Conservation (phyloP, 2,888 invertebrate genomes). For the Thecophora atra region DNA sequence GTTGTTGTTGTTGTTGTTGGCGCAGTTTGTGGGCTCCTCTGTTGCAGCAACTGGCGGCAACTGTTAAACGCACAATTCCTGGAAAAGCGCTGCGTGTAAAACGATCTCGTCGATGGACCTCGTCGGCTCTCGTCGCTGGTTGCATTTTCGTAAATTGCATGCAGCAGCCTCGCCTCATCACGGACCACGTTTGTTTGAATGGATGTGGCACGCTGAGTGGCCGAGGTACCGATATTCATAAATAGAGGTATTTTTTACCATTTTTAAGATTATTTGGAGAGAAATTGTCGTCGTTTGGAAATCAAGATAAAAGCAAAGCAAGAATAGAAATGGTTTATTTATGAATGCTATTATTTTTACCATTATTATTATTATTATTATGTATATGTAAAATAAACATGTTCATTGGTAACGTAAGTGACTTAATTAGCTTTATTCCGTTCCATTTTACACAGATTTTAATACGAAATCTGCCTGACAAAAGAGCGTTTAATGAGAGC, state of each 20-base stretch:
- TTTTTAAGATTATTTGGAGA: too few relatives aligned
- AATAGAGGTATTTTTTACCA: neutral
- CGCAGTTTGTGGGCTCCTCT: slow-evolving; percentile 13
- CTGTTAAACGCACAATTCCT: slow-evolving; percentile 36
- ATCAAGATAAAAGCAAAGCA: too few relatives aligned
- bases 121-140: slow-evolving; percentile 9
- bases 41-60: slow-evolving; percentile 37
- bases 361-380: too few relatives aligned
- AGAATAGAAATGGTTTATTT: too few relatives aligned
- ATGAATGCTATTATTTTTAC: too few relatives aligned
- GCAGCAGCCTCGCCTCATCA: slow-evolving; percentile 14
- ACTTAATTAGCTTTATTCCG: too few relatives aligned
- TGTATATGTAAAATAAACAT: too few relatives aligned
- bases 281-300: too few relatives aligned
- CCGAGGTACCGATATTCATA: neutral
- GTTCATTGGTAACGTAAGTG: too few relatives aligned
- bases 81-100: slow-evolving; percentile 34
- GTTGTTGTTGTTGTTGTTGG: neutral
- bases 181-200: neutral
- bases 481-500: too few relatives aligned
- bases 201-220: neutral
- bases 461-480: too few relatives aligned
- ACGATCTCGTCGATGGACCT: slow-evolving; percentile 25
- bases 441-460: too few relatives aligned
- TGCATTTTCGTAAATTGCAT: slow-evolving; percentile 35